These are phyloP conservation scores for Pogonophryne albipinna DNA, from an alignment of 2,797 vertebrate species.

Conservation along the genomic window DNA sequence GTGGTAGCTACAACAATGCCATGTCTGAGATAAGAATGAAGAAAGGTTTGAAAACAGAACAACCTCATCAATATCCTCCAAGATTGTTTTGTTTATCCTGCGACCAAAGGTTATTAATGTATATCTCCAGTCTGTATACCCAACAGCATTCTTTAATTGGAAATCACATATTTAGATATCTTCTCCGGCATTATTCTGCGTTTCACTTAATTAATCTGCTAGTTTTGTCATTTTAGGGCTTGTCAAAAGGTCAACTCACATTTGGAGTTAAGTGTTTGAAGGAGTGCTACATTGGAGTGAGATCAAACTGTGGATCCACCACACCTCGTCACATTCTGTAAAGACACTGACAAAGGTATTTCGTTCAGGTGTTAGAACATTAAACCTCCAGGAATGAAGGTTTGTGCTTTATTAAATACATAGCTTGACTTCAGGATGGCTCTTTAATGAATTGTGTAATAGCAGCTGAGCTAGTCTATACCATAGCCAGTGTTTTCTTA, in stretches of 20 bases:
- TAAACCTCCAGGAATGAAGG: not conserved
- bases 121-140: not conserved
- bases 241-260: not conserved
- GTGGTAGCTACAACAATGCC: slow-evolving; percentile 31
- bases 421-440: not conserved
- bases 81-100: not conserved
- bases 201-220: not conserved
- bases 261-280: not conserved
- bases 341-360: not conserved
- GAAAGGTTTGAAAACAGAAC: not conserved
- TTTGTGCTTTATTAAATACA: not conserved
- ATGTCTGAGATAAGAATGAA: not conserved
- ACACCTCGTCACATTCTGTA: not conserved
- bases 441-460: not conserved
- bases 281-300: not conserved
- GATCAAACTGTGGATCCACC: not conserved
- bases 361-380: not conserved
- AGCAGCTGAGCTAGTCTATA: not conserved
- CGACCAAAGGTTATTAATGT: not conserved
- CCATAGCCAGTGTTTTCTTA: not conserved
- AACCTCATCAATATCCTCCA: not conserved
- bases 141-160: not conserved
- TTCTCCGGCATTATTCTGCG: not conserved
- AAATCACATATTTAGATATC: not conserved
- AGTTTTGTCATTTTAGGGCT: not conserved